Conservation (phyloP, 2,113 vertebrate species). For the Malaclemys terrapin region DNA sequence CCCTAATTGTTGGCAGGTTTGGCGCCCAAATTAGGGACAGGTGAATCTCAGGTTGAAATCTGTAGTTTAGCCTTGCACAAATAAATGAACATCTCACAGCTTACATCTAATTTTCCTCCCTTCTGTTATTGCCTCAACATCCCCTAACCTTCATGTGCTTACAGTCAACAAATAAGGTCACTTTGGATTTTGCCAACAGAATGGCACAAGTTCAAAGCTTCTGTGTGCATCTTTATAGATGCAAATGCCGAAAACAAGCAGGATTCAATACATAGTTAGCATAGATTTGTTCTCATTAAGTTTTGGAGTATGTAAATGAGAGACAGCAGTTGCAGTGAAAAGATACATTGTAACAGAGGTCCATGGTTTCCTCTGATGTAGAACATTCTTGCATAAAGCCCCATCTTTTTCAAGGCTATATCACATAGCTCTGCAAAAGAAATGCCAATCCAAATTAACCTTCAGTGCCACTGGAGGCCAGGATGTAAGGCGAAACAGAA, state of each 20-base stretch:
- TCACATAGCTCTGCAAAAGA: not conserved
- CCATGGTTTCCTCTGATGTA: not conserved
- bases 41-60: not conserved
- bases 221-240: not conserved
- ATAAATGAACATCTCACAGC: not conserved
- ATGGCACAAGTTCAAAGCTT: not conserved
- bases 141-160: not conserved
- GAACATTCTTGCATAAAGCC: not conserved
- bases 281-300: not conserved
- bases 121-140: not conserved
- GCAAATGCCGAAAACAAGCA: not conserved
- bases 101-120: not conserved
- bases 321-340: not conserved
- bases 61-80: not conserved
- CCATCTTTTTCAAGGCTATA: not conserved
- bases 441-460: conserved; percentile 56
- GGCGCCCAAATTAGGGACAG: not conserved
- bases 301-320: not conserved
- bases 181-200: not conserved
- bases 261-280: not conserved
- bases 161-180: not conserved
- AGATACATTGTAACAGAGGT: not conserved
- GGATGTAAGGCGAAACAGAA: conserved; percentile 44
- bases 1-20: not conserved
- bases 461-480: conserved; percentile 7